Evolutionary conservation across 2,888 invertebrate species (phyloP).

Genomic region (Cantharis rufa): DNA sequence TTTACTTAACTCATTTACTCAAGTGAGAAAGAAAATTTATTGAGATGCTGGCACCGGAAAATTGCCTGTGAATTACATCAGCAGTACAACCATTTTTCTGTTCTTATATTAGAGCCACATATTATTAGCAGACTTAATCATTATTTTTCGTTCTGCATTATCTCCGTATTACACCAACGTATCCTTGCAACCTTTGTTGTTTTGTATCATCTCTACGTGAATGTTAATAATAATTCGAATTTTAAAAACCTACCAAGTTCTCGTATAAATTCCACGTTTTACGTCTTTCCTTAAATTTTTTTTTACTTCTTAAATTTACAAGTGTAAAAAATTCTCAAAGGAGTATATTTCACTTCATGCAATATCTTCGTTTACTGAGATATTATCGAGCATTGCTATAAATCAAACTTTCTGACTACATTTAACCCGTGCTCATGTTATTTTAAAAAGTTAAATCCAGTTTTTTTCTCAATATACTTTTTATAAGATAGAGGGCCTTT

Average conservation of each 20-base stretch:
- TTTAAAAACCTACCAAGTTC: background rate
- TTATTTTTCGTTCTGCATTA: background rate
- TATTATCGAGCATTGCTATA: constrained; percentile 21
- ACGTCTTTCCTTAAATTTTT: background rate
- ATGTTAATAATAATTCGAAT: background rate
- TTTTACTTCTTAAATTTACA: constrained; percentile 11
- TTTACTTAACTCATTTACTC: constrained; percentile 17
- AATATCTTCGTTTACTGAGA: constrained; percentile 27
- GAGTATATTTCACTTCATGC: constrained; percentile 18
- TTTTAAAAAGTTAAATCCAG: constrained; percentile 27
- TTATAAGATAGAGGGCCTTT: background rate
- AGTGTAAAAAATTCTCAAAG: constrained; percentile 21
- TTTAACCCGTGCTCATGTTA: constrained; percentile 26
- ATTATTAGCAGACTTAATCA: background rate
- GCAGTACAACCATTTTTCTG: background rate
- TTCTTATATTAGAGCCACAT: background rate
- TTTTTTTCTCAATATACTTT: constrained; percentile 12
- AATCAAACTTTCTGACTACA: constrained; percentile 28
- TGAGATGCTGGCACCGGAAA: constrained; percentile 13
- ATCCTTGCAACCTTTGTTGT: background rate
- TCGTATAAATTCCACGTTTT: background rate
- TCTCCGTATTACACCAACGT: too few species aligned
- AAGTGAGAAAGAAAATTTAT: constrained; percentile 17
- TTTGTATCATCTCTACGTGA: background rate
- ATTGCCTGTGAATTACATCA: constrained; percentile 21